Conservation (phyloP, 2,113 vertebrate species). For the Cariama cristata region DNA sequence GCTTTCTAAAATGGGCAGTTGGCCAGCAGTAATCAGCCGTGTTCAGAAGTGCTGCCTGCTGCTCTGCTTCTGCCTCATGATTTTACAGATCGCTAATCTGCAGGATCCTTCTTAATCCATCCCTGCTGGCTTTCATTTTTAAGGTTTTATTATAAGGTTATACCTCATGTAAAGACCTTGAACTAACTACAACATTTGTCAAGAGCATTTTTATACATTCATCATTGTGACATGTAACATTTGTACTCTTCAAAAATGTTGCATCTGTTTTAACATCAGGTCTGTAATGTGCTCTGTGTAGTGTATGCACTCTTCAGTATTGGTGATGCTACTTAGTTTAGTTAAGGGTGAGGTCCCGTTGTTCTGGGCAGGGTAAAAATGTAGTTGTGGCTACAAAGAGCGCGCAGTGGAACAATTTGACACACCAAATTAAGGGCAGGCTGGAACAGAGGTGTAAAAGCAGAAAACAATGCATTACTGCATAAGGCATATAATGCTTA, state of each 20-base stretch:
- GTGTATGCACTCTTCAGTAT: background rate
- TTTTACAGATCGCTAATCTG: background rate
- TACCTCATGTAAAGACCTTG: background rate
- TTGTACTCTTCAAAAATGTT: background rate
- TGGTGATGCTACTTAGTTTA: background rate
- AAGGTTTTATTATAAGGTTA: constrained; percentile 1
- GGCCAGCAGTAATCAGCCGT: background rate
- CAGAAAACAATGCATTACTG: background rate
- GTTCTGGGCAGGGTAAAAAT: background rate
- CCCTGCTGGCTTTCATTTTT: background rate
- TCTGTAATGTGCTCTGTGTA: background rate
- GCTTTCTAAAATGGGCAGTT: background rate
- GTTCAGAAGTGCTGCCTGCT: background rate
- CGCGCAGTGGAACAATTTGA: background rate
- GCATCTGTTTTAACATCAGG: background rate
- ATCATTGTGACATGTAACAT: background rate
- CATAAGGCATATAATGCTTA: background rate
- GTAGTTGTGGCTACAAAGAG: background rate
- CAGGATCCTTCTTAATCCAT: constrained; percentile 22
- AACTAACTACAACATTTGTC: background rate
- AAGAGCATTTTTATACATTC: background rate
- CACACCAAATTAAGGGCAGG: background rate
- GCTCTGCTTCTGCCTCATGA: background rate
- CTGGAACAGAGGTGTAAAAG: background rate
- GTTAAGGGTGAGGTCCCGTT: background rate